Evolutionary conservation across 2,888 invertebrate species (phyloP), one percentile per base, ranked within the genome.

Genomic region (Pachydiplax longipennis): DNA sequence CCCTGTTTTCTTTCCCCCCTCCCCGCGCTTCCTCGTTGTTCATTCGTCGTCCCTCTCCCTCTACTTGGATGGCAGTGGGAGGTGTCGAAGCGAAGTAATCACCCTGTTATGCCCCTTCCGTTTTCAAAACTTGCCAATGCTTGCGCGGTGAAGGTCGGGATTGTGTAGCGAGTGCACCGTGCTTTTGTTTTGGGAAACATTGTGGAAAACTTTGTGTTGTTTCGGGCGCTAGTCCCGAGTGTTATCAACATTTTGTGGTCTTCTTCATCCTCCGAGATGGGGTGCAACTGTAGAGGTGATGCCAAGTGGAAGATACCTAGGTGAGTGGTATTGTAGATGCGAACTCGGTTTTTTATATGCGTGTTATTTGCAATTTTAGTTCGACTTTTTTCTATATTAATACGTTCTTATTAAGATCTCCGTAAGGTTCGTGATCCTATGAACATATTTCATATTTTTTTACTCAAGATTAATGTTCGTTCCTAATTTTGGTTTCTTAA

Each of bases 291-390:
- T 40, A 80, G 81, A 5, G 53, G 81, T 4, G 90, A 90, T 37
- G 90, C 90, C n/a, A 90, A 81, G 81, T 90, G 90, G 90, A 90
- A 90, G 37, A 90, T 90, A 6, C 58, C 81, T 4, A 80, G 90
- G 90, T 90, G 81, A 90, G 90, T 90, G 44, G n/a, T n/a, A n/a
- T n/a, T n/a, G n/a, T n/a, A n/a, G n/a, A n/a, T n/a, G n/a, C n/a
- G 61, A 8, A 22, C 22, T 61, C 58, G 22, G 22, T 61, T 61
- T 61, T n/a, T 44, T 6, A 6, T 6, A 44, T 0, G 0, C 44
- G 4, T 44, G 6, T 44, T 10, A 44, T 44, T 10, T 44, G 44
- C 10, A 0, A 8, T 44, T 0, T 40, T 2, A 40, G 2, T 44
- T 8, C 37, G 5, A 37, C 37, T 37, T 37, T 5, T 2, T 2